phyloP scores from a whole-genome alignment of 1,140 invertebrate genomes.

The Megathymus violae region DNA sequence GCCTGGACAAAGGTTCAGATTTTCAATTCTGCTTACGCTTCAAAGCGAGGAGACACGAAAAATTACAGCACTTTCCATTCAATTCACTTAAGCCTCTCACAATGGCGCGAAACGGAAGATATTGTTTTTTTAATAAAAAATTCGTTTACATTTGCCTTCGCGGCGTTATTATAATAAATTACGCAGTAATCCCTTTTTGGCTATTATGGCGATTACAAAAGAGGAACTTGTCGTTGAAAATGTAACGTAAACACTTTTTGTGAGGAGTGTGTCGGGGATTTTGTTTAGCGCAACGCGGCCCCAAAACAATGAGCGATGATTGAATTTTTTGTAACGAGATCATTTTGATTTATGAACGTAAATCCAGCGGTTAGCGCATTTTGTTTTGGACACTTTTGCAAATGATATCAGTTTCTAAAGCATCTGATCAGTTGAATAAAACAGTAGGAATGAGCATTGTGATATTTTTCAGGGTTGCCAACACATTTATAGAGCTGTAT shows the following conservation, averaged over 20 bases:
- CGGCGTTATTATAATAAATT: constrained; percentile 18
- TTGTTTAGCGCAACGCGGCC: not conserved
- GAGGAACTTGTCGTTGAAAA: constrained; percentile 14
- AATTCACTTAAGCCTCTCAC: constrained; percentile 28
- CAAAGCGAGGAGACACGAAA: constrained; percentile 13
- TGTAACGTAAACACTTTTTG: constrained; percentile 20
- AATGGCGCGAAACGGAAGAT: constrained; percentile 27
- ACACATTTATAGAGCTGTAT: too few relatives aligned
- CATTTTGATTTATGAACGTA: constrained; percentile 11
- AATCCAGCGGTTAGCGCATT: not conserved
- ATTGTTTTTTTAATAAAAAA: constrained; percentile 28
- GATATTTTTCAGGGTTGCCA: too few relatives aligned
- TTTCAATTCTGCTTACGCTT: constrained; percentile 23
- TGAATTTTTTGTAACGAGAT: constrained; percentile 16
- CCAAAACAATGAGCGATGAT: constrained; percentile 13
- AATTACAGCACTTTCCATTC: constrained; percentile 25
- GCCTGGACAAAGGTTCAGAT: constrained; percentile 19
- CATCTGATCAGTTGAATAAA: not conserved
- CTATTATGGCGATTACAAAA: constrained; percentile 17
- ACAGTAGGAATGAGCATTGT: too few relatives aligned
- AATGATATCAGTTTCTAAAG: not conserved
- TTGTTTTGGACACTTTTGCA: not conserved
- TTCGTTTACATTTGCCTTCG: constrained; percentile 19
- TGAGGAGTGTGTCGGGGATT: constrained; percentile 1
- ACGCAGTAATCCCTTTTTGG: constrained; percentile 13